Evolutionary conservation across 1,140 invertebrate genomes (phyloP).

Genomic region (Micrasema minimum): DNA sequence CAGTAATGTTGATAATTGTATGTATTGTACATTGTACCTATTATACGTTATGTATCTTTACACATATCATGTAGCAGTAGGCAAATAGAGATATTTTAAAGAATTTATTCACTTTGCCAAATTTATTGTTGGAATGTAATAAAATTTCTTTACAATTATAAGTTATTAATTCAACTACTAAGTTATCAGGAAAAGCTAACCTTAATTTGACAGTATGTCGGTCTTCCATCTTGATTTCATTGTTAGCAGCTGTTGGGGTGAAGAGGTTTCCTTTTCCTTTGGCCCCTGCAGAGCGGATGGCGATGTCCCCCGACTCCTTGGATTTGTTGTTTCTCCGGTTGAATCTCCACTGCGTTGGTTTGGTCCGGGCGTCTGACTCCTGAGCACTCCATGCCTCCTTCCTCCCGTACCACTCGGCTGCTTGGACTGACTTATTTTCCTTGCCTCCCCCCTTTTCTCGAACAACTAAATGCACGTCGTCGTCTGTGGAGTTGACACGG

Average conservation of each 20-base stretch:
- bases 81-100: too few relatives aligned
- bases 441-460: conserved; percentile 72
- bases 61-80: too few relatives aligned
- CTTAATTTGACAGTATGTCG: conserved; percentile 63
- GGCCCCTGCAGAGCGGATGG: conserved; percentile 30
- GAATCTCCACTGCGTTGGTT: conserved; percentile 78
- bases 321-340: conserved; percentile 72
- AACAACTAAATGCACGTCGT: conserved; percentile 74
- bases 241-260: conserved; percentile 61
- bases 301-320: conserved; percentile 56
- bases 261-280: conserved; percentile 55
- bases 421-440: conserved; percentile 77
- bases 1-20: too few relatives aligned
- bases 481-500: conserved; percentile 79
- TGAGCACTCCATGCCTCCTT: conserved; percentile 82
- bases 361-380: conserved; percentile 71
- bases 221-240: conserved; percentile 64
- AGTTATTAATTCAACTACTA: too few relatives aligned
- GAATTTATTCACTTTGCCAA: too few relatives aligned
- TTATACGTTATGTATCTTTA: too few relatives aligned
- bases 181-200: conserved; percentile 55
- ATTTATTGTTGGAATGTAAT: too few relatives aligned
- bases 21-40: too few relatives aligned
- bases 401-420: conserved; percentile 75
- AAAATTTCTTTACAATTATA: too few relatives aligned